Evolutionary conservation across 2,888 invertebrate genomes (phyloP), one percentile per base, ranked within the genome.

Genomic region (Nymphalis urticae): DNA sequence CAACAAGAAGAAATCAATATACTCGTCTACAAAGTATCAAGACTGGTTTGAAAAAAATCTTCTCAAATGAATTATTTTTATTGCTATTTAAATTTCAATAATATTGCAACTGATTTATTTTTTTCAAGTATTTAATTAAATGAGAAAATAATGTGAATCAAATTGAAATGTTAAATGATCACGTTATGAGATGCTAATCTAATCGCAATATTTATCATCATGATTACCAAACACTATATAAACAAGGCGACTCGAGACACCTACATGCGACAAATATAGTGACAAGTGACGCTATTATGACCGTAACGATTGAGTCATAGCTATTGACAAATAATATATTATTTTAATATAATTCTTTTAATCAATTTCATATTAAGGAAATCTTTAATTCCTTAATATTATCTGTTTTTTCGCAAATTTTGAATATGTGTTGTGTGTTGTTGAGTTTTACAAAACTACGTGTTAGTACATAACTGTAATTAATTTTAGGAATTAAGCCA

Each of bases 1-100:
- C 48, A 48, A 54, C 58, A 13, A 42, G 51, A 53, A n/a, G 48
- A 70, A 70, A 56, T 64, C 48, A 61, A 62, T 53, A 62, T 53
- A 36, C 51, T 64, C n/a, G 19, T 19, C 42, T 58, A 19, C 42
- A 9, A 36, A 10, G 36, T 58, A 58, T 42, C 19, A 19, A 58
- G n/a, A 27, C 17, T 2, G 17, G 54, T 56, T 24, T 32, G 5
- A 32, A 27, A 32, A 32, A 6, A 7, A 19, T 50, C 9, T 13
- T 42, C 42, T 42, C 42, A 4, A 13, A 42, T 13, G 42, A 42
- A 42, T 13, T 42, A 13, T 42, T 42, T 42, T 42, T 42, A 42
- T 42, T 42, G 13, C 42, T 13, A 3, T 42, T 42, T 42, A 42
- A 42, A 13, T 42, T 10, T 42, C 10, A 13, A 10, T 13, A 13